Percentiles rank a stretch among this genome's conserved stretches.
These are phyloP conservation scores for Ochlodes sylvanus DNA, from an alignment of 2,888 invertebrate species.

Conservation along the genomic window DNA sequence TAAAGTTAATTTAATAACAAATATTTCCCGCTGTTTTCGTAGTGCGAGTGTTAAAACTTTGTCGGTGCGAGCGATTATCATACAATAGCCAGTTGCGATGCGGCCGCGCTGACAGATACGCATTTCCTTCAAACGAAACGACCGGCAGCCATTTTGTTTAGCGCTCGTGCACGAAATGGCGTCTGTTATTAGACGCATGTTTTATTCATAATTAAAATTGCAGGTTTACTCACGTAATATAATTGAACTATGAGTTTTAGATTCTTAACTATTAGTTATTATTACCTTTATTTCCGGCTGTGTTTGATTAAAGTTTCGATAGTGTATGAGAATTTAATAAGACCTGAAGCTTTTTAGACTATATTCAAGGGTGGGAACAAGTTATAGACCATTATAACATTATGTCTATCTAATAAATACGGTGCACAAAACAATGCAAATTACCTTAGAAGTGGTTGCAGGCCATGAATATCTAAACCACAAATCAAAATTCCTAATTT, in stretches of 20 bases:
- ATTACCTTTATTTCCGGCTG: neutral
- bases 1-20: conserved; percentile 10
- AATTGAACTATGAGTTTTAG: no score
- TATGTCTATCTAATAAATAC: no score
- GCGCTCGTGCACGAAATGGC: conserved; percentile 70
- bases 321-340: neutral
- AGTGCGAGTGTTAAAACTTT: conserved; percentile 73
- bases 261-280: neutral
- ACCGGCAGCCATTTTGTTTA: conserved; percentile 76
- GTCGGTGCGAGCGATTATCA: conserved; percentile 79
- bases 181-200: conserved; percentile 35
- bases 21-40: conserved; percentile 55
- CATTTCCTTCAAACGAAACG: conserved; percentile 81
- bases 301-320: neutral
- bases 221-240: neutral
- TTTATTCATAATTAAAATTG: conserved; percentile 26
- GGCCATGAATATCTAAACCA: no score
- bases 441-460: no score
- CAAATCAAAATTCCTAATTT: no score
- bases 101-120: conserved; percentile 79
- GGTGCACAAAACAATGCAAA: no score
- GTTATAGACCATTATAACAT: no score
- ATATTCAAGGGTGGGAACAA: no score
- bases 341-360: neutral
- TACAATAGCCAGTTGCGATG: conserved; percentile 82